Evolutionary conservation across 2,888 invertebrate species (phyloP), one percentile per base, ranked within the genome.

Genomic region (Dichetophora obliterata): DNA sequence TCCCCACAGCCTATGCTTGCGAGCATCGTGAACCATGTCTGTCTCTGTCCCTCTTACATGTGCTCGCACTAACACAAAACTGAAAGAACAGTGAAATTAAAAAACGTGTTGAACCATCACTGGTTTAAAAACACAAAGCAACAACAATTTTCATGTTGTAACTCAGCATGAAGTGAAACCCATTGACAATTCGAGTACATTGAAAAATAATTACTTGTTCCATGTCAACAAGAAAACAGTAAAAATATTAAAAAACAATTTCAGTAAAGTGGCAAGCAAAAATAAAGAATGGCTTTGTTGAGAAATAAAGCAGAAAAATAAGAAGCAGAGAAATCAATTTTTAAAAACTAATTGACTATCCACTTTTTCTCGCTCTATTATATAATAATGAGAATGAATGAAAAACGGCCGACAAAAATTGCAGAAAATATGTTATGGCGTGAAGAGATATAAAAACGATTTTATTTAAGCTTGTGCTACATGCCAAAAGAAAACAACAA

Each of bases 171-270:
- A 19, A 48, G 69, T 11, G 14, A 24, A 16, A 65, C 34, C 14
- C 31, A 22, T 54, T 54, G 3, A 19, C 54, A 65, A 34, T 48
- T n/a, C 34, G 4, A 57, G 54, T 31, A 54, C 57, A 70, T 71
- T 71, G 71, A 59, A 59, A 71, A 71, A 71, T 59, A 71, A 71
- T 71, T 71, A 71, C 59, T 71, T 43, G 71, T 22, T 71, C 37
- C 71, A 37, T 59, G 71, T 71, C 57, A 71, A 71, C 71, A 71
- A 59, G 57, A 43, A 43, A 2, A 11, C 1, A 43, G 2, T 6
- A 43, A 43, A 43, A 14, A 43, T n/a, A n/a, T n/a, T n/a, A 43
- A 11, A 43, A 43, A 43, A 43, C 11, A 43, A 19, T 31, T 14
- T 57, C 22, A 11, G 14, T 27, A 66, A 37, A 66, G 37, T 11